A percentile compares a stretch with the other conserved stretches of the same genome.
Conservation (phyloP, 2,113 vertebrate species). For the Oryzias javanicus region DNA sequence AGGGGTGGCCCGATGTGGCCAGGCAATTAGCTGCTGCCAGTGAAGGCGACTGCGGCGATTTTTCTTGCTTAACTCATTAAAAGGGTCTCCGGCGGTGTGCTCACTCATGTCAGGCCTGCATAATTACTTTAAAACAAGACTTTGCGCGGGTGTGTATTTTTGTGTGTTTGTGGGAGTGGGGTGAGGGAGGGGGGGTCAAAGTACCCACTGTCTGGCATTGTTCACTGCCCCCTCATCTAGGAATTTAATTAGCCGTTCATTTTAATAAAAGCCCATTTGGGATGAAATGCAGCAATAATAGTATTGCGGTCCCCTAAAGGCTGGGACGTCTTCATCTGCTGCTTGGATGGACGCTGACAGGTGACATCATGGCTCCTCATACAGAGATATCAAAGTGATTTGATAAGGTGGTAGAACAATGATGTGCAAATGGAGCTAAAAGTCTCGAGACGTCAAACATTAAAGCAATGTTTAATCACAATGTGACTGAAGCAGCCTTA, state of each 20-base stretch:
- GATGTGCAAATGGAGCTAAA: slow-evolving; percentile 24
- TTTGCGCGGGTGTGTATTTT: no score
- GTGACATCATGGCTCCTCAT: slow-evolving; percentile 56
- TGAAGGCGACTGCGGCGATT: slow-evolving; percentile 77
- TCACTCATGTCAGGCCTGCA: slow-evolving; percentile 81
- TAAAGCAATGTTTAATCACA: slow-evolving; percentile 28
- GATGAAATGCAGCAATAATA: slow-evolving; percentile 75
- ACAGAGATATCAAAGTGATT: slow-evolving; percentile 39
- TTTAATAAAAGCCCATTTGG: slow-evolving; percentile 82
- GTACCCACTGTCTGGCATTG: slow-evolving; percentile 78
- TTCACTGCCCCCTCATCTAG: slow-evolving; percentile 75
- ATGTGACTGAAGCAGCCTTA: slow-evolving; percentile 30
- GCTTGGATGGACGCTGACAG: slow-evolving; percentile 64
- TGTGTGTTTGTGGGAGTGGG: no score
- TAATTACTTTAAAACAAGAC: slow-evolving; percentile 82
- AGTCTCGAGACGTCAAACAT: slow-evolving; percentile 23
- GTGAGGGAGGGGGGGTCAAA: slow-evolving; percentile 63
- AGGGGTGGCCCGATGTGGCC: slow-evolving; percentile 68
- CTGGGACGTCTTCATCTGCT: slow-evolving; percentile 67
- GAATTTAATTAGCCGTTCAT: slow-evolving; percentile 82
- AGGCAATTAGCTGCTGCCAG: slow-evolving; percentile 82
- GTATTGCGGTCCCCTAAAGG: slow-evolving; percentile 57
- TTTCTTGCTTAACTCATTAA: slow-evolving; percentile 84
- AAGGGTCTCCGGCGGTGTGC: slow-evolving; percentile 73
- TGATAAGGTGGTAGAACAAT: slow-evolving; percentile 37